These are phyloP conservation scores for Sturmia bella DNA, from an alignment of 2,888 invertebrate genomes.

Conservation along the genomic window DNA sequence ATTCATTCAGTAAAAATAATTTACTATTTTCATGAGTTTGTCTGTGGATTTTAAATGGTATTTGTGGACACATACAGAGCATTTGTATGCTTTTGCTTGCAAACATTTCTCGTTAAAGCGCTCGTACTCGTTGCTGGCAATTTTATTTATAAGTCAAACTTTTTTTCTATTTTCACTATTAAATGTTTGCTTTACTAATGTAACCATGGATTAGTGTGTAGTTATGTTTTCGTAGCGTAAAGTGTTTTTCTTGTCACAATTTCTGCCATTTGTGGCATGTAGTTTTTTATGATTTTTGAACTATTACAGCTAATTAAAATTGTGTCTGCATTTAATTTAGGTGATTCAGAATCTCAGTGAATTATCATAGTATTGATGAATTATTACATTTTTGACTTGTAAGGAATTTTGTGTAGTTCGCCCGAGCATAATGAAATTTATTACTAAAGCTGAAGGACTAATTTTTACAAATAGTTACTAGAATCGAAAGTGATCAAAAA, in stretches of 20 bases:
- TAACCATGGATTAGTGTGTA: not conserved
- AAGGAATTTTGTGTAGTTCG: no score
- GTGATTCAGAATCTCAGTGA: no score
- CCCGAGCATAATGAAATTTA: no score
- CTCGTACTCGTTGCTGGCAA: no score
- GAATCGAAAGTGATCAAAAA: no score
- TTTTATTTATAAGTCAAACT: not conserved
- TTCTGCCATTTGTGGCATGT: not conserved
- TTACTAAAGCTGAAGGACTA: no score
- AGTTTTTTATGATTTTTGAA: not conserved
- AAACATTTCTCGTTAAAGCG: not conserved
- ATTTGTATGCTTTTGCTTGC: not conserved
- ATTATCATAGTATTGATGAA: no score
- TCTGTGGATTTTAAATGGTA: conserved; percentile 5
- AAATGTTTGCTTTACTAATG: conserved; percentile 5
- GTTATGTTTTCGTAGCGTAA: not conserved
- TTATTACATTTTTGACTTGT: no score
- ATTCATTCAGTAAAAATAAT: no score
- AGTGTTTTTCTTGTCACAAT: conserved; percentile 30
- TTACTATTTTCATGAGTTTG: not conserved
- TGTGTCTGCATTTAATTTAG: no score
- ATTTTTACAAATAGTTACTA: no score
- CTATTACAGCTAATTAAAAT: conserved; percentile 3
- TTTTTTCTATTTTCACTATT: conserved; percentile 16
- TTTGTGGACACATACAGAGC: not conserved